Conservation (phyloP, 2,113 vertebrate species). For the Tachysurus fulvidraco region DNA sequence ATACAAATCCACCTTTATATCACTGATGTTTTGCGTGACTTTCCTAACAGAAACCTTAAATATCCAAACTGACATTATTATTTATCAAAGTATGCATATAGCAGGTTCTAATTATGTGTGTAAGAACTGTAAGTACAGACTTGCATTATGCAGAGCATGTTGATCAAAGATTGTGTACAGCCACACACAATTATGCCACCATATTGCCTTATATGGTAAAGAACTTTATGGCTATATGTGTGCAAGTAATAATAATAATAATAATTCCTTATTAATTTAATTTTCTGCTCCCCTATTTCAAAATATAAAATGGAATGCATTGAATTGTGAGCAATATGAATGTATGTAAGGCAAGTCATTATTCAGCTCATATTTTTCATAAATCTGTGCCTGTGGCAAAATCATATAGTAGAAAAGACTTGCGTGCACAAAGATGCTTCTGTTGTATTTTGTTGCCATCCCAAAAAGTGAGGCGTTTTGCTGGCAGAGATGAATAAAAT, state of each 20-base stretch:
- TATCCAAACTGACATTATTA: not conserved
- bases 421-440: not conserved
- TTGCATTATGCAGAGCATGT: not conserved
- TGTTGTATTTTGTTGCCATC: not conserved
- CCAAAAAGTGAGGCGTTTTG: not conserved
- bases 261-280: too few relatives aligned
- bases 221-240: not conserved
- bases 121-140: not conserved
- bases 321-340: not conserved
- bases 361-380: not conserved
- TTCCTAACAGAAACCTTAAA: not conserved
- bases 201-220: not conserved
- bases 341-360: not conserved
- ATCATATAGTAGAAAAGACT: not conserved
- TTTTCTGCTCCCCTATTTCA: not conserved
- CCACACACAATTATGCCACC: not conserved
- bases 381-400: not conserved
- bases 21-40: not conserved
- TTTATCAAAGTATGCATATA: not conserved
- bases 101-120: not conserved
- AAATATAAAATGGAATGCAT: not conserved
- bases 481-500: not conserved
- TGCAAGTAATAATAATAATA: not conserved
- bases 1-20: not conserved
- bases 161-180: not conserved